Evolutionary conservation across 2,888 invertebrate species (phyloP).

Genomic region (Eulithis testata): DNA sequence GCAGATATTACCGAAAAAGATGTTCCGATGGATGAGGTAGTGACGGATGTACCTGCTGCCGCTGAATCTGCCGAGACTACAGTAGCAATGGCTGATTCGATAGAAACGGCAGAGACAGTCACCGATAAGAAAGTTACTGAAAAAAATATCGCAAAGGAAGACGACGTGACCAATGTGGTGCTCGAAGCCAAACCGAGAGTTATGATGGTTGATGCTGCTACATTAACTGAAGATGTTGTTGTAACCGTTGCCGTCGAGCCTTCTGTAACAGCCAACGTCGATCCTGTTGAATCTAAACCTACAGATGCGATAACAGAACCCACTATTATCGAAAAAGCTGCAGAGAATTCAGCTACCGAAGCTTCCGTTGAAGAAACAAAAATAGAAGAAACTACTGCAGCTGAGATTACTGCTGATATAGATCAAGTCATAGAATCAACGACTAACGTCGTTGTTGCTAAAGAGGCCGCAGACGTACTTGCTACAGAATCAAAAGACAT

Average conservation of each 20-base stretch:
- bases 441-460: neutral
- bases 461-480: conserved; percentile 17
- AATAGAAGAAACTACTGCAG: conserved; percentile 4
- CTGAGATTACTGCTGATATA: conserved; percentile 7
- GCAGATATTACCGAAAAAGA: conserved; percentile 18
- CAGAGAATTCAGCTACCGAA: neutral
- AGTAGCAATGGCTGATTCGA: conserved; percentile 6
- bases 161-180: neutral
- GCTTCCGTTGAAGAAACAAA: conserved; percentile 3
- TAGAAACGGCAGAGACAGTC: neutral
- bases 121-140: neutral
- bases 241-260: neutral
- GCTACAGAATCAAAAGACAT: neutral
- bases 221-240: conserved; percentile 13
- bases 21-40: conserved; percentile 27
- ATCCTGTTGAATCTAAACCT: conserved; percentile 1
- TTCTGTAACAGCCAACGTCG: neutral
- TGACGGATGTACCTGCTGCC: neutral
- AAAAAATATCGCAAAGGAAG: neutral
- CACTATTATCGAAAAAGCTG: neutral
- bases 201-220: conserved; percentile 30
- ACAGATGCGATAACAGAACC: conserved; percentile 29
- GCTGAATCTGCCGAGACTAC: conserved; percentile 7
- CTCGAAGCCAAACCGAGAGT: conserved; percentile 1
- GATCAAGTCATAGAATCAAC: conserved; percentile 15